Conservation (phyloP, 2,888 invertebrate species). For the Pandemis corylana region DNA sequence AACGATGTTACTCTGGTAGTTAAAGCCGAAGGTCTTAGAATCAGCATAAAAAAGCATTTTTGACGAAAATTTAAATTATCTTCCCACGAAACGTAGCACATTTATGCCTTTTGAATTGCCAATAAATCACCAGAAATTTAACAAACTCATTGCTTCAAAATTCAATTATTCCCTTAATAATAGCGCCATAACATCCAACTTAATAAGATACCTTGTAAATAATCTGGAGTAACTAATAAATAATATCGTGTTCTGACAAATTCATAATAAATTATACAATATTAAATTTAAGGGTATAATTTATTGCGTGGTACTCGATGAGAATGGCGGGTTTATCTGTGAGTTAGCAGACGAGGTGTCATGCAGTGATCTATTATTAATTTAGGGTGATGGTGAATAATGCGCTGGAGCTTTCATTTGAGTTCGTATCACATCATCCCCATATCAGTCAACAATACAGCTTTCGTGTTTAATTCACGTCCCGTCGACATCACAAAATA, state of each 20-base stretch:
- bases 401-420: too few species aligned
- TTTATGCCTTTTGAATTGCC: not conserved
- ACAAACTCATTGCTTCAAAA: not conserved
- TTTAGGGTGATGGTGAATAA: too few species aligned
- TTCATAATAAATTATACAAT: conserved; percentile 38
- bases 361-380: not conserved
- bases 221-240: conserved; percentile 29
- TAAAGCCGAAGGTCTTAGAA: too few species aligned
- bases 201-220: conserved; percentile 22
- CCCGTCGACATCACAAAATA: too few species aligned
- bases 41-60: too few species aligned
- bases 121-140: conserved; percentile 8
- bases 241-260: conserved; percentile 31
- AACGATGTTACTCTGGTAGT: too few species aligned
- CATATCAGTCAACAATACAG: too few species aligned
- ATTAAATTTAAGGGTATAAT: conserved; percentile 38
- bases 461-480: too few species aligned
- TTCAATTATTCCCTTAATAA: not conserved
- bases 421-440: too few species aligned
- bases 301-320: conserved; percentile 24
- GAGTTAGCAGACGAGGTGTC: conserved; percentile 1
- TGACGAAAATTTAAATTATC: not conserved
- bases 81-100: not conserved
- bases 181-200: conserved; percentile 11
- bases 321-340: conserved; percentile 15